Evolutionary conservation across 2,888 invertebrate genomes (phyloP), one percentile per base, ranked within the genome.

Genomic region (Trichopoda pennipes): DNA sequence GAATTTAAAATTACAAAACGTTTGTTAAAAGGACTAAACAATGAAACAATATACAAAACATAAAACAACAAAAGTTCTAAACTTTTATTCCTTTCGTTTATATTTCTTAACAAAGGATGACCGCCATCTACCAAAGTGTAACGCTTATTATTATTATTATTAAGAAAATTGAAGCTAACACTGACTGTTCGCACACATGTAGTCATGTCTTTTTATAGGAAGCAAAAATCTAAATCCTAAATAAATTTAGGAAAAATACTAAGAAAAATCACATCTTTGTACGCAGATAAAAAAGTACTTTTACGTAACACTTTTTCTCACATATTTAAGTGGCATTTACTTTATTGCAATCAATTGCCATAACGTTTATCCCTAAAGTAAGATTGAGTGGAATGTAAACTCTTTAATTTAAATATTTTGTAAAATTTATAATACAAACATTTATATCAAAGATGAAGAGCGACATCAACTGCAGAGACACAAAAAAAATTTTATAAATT

Each of bases 301-400:
- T 6, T 28, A 53, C 42, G 4, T 63, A 38, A 16, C n/a, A 70
- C 9, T 17, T 4, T 17, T 12, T 10, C 16, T 10, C 9, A 19
- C n/a, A 44, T 14, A 28, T 0, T 53, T 61, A 68, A 73, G 81
- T 76, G 72, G 68, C 68, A 68, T 73, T 81, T 76, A 68, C 72
- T 81, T 76, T 68, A 76, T 81, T 81, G 60, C 63, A 69, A 63
- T 69, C 68, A 77, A 81, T 73, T 81, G 77, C 42, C 56, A 42
- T 58, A 77, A 69, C 51, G 35, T 69, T 77, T 63, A 73, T 73
- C 63, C 72, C 81, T 32, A 42, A 81, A 73, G 81, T 51, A 49
- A 81, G 58, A 19, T 73, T 73, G 42, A 56, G 14, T 21, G 28
- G 19, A 49, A 16, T 68, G 38, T 49, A 69, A 17, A 19, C 10